Evolutionary conservation across 2,113 vertebrate genomes (phyloP), one percentile per base, ranked within the genome.

Genomic region (Xenopus laevis): DNA sequence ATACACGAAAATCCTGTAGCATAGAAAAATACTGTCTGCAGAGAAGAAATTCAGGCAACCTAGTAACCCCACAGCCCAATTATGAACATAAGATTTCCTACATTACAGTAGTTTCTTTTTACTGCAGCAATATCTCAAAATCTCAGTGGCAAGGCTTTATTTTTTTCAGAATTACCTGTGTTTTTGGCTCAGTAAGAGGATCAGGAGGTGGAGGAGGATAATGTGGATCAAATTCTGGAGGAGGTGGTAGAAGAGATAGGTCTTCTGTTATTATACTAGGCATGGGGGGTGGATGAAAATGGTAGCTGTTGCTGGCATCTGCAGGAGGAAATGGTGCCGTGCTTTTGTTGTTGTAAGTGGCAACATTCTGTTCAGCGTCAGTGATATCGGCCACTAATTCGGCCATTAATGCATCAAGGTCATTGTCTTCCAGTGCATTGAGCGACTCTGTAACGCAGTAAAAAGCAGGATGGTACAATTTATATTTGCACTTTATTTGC

Each of bases 331-430:
- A 64, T 62, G 70, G 44, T 10, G 79, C 45, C 0, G 21, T 20
- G 45, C 9, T 82, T 21, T 65, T 64, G 0, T 82, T 79, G 16
- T 58, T 73, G 66, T 68, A 77, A 30, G 74, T 74, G 2, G 78
- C 0, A 0, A 78, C 58, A 5, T 79, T 92, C 86, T 94, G 89
- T 73, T 98, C 96, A 0, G 94, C 91, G 16, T 95, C 93, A 13
- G 83, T 93, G 74, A 98, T 89, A 75, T 98, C 95, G 18, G 96
- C 95, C 73, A 98, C 84, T 80, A 99, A 85, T 75, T 98, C 96
- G 2, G 95, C 94, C 97, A 99, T 98, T 79, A 99, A 92, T 0
- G 94, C 93, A 60, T 99, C 94, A 79, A 99, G 78, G 71, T 99
- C 97, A 77, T 89, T 92, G 82, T 97, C 95, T 82, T 98, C 96